Conservation (phyloP, 2,113 vertebrate genomes). For the Tursiops truncatus region DNA sequence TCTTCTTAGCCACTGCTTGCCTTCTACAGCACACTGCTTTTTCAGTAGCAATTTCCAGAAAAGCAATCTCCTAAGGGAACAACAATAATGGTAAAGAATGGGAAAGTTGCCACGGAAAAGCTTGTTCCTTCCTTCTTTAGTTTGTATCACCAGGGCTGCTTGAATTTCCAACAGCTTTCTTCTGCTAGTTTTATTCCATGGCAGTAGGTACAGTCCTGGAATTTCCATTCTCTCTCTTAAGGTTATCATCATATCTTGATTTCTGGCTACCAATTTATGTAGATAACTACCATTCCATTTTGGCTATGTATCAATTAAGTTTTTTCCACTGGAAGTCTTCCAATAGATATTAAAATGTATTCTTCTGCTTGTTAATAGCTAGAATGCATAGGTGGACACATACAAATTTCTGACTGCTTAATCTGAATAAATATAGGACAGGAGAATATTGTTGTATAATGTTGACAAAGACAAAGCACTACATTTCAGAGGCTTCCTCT, state of each 20-base stretch:
- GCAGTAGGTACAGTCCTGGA: background rate
- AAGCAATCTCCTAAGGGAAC: background rate
- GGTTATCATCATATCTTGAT: background rate
- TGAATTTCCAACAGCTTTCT: constrained; percentile 16
- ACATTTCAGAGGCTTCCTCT: background rate
- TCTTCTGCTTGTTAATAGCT: background rate
- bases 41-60: background rate
- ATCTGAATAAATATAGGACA: background rate
- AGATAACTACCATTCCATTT: background rate
- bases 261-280: background rate
- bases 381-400: background rate
- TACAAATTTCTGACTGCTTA: background rate
- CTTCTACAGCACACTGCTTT: background rate
- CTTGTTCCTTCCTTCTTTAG: background rate
- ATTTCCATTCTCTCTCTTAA: background rate
- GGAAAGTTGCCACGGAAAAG: background rate
- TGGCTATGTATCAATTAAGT: background rate
- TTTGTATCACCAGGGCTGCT: background rate
- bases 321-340: background rate
- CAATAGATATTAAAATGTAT: background rate
- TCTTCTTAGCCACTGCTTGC: background rate
- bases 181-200: background rate
- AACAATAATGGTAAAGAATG: background rate
- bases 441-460: background rate
- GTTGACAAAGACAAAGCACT: background rate